Evolutionary conservation across 2,113 vertebrate species (phyloP).

Genomic region (Crocuta crocuta): DNA sequence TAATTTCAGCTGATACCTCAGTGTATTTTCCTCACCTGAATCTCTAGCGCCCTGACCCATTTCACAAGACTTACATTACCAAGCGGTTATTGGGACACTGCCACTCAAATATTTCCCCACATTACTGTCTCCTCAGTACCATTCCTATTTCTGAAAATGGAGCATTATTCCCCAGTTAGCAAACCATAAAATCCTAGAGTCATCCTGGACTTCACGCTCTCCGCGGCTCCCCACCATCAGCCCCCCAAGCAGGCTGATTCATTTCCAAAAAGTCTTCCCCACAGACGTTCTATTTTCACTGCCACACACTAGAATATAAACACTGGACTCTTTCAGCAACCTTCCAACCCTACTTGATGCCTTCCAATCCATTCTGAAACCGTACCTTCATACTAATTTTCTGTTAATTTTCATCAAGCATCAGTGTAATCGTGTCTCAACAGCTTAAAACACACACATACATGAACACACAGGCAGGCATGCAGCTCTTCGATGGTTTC

Average conservation of each 20-base stretch:
- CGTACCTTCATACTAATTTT: neutral
- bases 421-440: neutral
- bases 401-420: neutral
- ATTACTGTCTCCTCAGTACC: neutral
- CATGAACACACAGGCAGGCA: neutral
- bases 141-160: neutral
- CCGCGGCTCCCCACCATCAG: neutral
- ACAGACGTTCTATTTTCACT: neutral
- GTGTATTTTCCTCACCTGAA: neutral
- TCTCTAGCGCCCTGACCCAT: neutral
- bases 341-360: neutral
- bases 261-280: neutral
- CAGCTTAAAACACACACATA: neutral
- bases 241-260: neutral
- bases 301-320: neutral
- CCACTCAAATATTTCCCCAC: neutral
- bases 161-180: neutral
- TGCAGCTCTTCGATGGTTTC: neutral
- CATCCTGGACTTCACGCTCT: neutral
- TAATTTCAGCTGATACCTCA: neutral
- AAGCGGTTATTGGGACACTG: neutral
- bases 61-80: neutral
- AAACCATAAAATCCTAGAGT: neutral
- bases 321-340: neutral
- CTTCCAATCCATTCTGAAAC: neutral